Base-by-base conservation (phyloP, 2,888 invertebrate genomes). In the Epinotia demarniana region DNA sequence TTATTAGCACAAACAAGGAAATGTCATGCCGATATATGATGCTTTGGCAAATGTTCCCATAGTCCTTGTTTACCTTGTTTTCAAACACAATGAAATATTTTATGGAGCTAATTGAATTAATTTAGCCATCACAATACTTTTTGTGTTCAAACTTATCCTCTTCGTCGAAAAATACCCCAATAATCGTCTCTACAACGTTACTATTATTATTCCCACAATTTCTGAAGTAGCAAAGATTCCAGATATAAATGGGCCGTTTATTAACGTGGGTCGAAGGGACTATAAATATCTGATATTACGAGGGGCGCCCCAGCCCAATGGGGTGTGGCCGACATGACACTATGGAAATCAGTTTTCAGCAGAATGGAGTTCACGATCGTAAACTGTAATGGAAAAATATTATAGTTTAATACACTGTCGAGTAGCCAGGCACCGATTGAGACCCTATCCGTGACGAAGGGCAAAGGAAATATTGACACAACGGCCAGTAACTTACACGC, bases 201-300 rank as follows among this genome's bases (percentile, higher is more conserved):
- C 71, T 75, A 75, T 75, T 66, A 75, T 75, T 75, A 75, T 75
- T 66, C 67, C 61, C 67, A 33, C 66, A 71, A 67, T 71, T 66
- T 66, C 70, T 66, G 58, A 43, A 55, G 62, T 33, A 63, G 69
- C 68, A 68, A 68, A 74, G 72, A 66, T 39, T 43, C 53, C 71
- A 72, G 57, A 64, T 75, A 70, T 60, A 75, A 75, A 75, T 72
- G 71, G 75, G 60, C 46, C 55, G 43, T 72, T 72, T 78, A 78
- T 80, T 80, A 78, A 80, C 77, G 78, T 75, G 77, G 73, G 73
- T 72, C 77, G 72, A 80, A 78, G 78, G 77, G 80, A 78, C 82
- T 79, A 85, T 87, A 88, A 87, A 88, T 88, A 86, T 84, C 79
- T 77, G 79, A 81, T 83, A 82, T 81, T 78, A 77, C 81, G 81